Percentiles rank a stretch among this genome's conserved stretches.
Evolutionary conservation across 2,888 invertebrate species (phyloP).

Genomic region (Pheosia tremula): DNA sequence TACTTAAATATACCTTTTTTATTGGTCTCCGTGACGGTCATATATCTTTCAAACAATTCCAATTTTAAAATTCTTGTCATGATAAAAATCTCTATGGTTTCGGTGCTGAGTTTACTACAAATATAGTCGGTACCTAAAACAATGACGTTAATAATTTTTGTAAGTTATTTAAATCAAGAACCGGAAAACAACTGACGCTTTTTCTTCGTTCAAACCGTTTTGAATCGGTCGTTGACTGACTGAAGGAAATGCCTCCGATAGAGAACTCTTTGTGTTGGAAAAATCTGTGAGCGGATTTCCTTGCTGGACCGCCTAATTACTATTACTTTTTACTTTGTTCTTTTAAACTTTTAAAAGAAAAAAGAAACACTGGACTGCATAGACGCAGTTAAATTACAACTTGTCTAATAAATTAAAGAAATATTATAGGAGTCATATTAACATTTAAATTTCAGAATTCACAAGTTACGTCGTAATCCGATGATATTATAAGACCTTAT

Average conservation of each 20-base stretch:
- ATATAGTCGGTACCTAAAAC: too few relatives aligned
- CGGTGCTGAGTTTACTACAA: too few relatives aligned
- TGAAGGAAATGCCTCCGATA: not conserved
- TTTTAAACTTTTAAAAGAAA: not conserved
- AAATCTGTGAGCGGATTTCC: slow-evolving; percentile 4
- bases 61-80: too few relatives aligned
- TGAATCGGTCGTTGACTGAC: slow-evolving; percentile 2
- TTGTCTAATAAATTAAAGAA: too few relatives aligned
- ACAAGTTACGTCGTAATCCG: not conserved
- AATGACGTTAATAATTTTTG: not conserved
- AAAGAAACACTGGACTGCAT: not conserved
- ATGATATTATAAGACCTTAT: not conserved
- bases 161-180: not conserved
- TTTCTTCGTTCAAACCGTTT: not conserved
- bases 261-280: slow-evolving; percentile 4
- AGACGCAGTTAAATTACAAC: too few relatives aligned
- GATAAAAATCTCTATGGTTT: too few relatives aligned
- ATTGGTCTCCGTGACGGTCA: not conserved
- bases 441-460: not conserved
- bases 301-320: not conserved
- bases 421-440: too few relatives aligned
- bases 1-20: not conserved
- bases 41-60: too few relatives aligned
- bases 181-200: not conserved
- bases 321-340: not conserved